A percentile compares a stretch with the other conserved stretches of the same genome.
Conservation (phyloP, 2,797 vertebrate species). For the Synanceia verrucosa region DNA sequence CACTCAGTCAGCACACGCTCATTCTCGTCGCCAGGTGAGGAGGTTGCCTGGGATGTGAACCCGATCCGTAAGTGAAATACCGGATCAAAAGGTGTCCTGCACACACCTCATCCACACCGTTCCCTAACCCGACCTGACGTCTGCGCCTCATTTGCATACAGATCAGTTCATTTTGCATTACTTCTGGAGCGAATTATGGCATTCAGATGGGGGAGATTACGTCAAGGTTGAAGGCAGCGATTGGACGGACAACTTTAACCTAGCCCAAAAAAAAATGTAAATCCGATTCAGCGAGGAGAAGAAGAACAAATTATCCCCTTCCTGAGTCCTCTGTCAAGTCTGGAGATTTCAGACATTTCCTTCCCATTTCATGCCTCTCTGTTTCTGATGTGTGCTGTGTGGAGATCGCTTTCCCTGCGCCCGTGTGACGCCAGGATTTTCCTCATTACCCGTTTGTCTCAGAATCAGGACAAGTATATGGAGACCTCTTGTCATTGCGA, state of each 20-base stretch:
- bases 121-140: constrained; percentile 79
- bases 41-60: constrained; percentile 78
- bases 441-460: constrained; percentile 68
- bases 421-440: constrained; percentile 48
- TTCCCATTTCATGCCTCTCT: constrained; percentile 64
- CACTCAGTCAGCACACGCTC: constrained; percentile 21
- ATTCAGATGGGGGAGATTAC: constrained; percentile 75
- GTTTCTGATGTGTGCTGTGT: constrained; percentile 56
- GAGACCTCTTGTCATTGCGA: constrained; percentile 64
- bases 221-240: constrained; percentile 67
- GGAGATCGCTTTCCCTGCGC: constrained; percentile 40
- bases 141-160: constrained; percentile 76
- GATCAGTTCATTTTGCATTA: constrained; percentile 79
- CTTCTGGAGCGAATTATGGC: constrained; percentile 74
- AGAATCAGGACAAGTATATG: constrained; percentile 61
- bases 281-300: constrained; percentile 76
- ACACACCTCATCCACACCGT: constrained; percentile 63
- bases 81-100: constrained; percentile 86
- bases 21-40: constrained; percentile 64
- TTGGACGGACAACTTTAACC: constrained; percentile 78
- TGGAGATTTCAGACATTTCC: constrained; percentile 66
- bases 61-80: constrained; percentile 70
- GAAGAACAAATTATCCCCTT: constrained; percentile 70
- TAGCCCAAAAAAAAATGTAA: constrained; percentile 76
- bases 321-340: constrained; percentile 57